Evolutionary conservation across 2,888 invertebrate species (phyloP), one percentile per base, ranked within the genome.

Genomic region (Halictus quadricinctus): DNA sequence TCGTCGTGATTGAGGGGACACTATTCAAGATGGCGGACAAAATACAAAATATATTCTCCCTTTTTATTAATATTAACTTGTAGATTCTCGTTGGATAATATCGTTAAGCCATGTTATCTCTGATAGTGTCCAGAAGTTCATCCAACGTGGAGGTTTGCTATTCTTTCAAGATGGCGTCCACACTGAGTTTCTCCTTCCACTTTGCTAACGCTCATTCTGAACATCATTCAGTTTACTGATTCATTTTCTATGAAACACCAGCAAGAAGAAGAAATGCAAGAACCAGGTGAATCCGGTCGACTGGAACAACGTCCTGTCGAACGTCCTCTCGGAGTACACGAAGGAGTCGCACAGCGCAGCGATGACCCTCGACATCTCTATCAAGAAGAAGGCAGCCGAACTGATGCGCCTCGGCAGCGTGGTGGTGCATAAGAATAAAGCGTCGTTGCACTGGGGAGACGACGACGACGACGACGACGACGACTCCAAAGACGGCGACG

Each of bases 181-280:
- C 8, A 43, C 43, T 43, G 6, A 43, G 4, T 43, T 43, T 43
- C 43, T 8, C 8, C 8, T 43, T 43, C 8, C 43, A 4, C 43
- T 43, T 43, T 8, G 8, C 8, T 8, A 43, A 43, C 43, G 8
- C 43, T 43, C 43, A 1, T 36, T 36, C 36, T 2, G 36, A 36
- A 36, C 36, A 36, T 8, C 43, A 8, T 43, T 43, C 43, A 4
- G 43, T 43, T 3, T n/a, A 29, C 15, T 7, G 25, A 64, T 29
- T 2, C 0, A 7, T 6, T 29, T 7, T 29, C 25, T 0, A 29
- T 15, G 29, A 64, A 13, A 64, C 48, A 18, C 75, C 10, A 94
- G 94, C 60, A 93, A 93, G 70, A 93, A 93, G 83, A 93, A 93
- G 81, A 93, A 93, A 46, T 94, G 94, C 87, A 93, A 92, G 75